Conservation (phyloP, 2,888 invertebrate species). For the Pseudoips prasinana region DNA sequence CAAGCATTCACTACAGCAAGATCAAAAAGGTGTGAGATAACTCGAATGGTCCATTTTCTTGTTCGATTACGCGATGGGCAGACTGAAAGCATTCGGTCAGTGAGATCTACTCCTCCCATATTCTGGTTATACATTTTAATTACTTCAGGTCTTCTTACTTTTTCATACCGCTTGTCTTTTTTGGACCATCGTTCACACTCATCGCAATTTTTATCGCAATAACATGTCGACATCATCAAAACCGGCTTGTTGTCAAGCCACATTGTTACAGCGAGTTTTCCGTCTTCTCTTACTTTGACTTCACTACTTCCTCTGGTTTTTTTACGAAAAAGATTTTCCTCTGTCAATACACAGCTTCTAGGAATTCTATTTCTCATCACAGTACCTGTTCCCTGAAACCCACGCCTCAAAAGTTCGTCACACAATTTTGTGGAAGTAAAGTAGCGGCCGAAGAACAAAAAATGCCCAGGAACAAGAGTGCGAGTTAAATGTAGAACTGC, state of each 20-base stretch:
- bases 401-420: neutral
- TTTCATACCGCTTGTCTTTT: neutral
- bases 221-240: neutral
- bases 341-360: conserved; percentile 4
- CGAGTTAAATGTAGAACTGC: neutral
- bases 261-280: neutral
- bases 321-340: conserved; percentile 9
- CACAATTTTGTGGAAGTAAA: neutral
- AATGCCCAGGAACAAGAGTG: neutral
- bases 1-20: neutral
- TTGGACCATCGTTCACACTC: neutral
- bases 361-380: no score
- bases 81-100: no score
- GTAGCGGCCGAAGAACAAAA: neutral
- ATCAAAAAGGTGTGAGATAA: neutral
- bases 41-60: no score
- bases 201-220: neutral
- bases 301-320: conserved; percentile 1
- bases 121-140: neutral
- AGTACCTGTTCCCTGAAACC: no score
- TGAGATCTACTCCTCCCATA: no score
- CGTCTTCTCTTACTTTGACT: neutral
- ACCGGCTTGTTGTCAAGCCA: conserved; percentile 1
- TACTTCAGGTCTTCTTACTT: neutral
- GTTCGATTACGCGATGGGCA: no score